A percentile compares a stretch with the other conserved stretches of the same genome.
These are phyloP conservation scores for Orthonevra nobilis DNA, from an alignment of 2,888 invertebrate genomes.

Conservation along the genomic window DNA sequence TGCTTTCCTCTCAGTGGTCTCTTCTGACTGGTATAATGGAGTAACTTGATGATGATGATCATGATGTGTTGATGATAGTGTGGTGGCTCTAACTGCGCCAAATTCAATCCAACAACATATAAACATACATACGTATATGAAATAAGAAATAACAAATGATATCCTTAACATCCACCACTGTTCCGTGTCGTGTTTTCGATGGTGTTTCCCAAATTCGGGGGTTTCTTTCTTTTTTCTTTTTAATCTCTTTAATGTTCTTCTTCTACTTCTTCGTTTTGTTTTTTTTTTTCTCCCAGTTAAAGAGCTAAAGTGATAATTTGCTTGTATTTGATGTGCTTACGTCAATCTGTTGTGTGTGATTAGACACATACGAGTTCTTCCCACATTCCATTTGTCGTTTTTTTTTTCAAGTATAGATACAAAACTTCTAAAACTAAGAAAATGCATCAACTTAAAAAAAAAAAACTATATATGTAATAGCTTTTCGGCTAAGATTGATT, in stretches of 20 bases:
- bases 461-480: background rate
- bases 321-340: conserved; percentile 2
- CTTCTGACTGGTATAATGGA: conserved; percentile 10
- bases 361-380: conserved; percentile 1
- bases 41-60: conserved; percentile 12
- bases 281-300: background rate
- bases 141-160: background rate
- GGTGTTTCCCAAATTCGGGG: background rate
- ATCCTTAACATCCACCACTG: background rate
- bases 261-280: no score
- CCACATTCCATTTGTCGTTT: no score
- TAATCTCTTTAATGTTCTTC: no score
- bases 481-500: no score
- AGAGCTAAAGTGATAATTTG: background rate
- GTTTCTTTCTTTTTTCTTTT: background rate
- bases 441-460: background rate
- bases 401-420: background rate
- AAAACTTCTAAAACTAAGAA: background rate
- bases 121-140: background rate
- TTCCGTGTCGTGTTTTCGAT: no score
- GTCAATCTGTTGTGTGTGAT: conserved; percentile 11
- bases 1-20: background rate
- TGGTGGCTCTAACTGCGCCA: conserved; percentile 28
- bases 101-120: conserved; percentile 8
- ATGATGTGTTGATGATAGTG: conserved; percentile 39